phyloP scores from a whole-genome alignment of 2,113 vertebrate genomes.

The Ceyx cyanopectus region DNA sequence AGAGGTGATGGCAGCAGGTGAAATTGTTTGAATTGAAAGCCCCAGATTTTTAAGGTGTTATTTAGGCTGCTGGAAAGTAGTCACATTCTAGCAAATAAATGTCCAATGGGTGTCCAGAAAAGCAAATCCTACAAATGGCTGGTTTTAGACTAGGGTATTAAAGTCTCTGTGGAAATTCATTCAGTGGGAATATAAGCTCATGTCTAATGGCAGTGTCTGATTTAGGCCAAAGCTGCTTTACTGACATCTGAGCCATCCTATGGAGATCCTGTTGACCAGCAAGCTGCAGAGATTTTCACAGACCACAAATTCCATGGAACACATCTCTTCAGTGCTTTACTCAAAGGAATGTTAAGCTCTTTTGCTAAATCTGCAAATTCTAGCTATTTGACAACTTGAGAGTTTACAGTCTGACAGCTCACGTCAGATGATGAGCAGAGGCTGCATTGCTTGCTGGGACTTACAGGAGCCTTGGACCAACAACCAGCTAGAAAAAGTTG shows the following conservation, averaged over 20 bases:
- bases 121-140: neutral
- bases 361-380: slow-evolving; percentile 44
- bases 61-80: neutral
- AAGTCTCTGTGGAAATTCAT: neutral
- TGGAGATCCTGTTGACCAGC: neutral
- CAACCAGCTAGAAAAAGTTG: neutral
- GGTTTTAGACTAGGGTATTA: neutral
- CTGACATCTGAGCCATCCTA: neutral
- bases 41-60: neutral
- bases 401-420: slow-evolving; percentile 56
- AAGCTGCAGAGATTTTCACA: neutral
- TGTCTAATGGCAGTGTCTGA: neutral
- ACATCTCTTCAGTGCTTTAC: slow-evolving; percentile 31
- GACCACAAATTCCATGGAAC: neutral
- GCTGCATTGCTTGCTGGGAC: neutral
- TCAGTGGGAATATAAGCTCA: neutral
- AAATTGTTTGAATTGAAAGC: neutral
- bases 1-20: no score
- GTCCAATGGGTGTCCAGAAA: neutral
- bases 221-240: slow-evolving; percentile 39
- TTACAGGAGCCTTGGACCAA: neutral
- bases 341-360: slow-evolving; percentile 59
- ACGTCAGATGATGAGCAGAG: neutral
- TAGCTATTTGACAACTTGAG: slow-evolving; percentile 24
- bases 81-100: neutral